Evolutionary conservation across 1,140 invertebrate species (phyloP).

Genomic region (Hyles euphorbiae): DNA sequence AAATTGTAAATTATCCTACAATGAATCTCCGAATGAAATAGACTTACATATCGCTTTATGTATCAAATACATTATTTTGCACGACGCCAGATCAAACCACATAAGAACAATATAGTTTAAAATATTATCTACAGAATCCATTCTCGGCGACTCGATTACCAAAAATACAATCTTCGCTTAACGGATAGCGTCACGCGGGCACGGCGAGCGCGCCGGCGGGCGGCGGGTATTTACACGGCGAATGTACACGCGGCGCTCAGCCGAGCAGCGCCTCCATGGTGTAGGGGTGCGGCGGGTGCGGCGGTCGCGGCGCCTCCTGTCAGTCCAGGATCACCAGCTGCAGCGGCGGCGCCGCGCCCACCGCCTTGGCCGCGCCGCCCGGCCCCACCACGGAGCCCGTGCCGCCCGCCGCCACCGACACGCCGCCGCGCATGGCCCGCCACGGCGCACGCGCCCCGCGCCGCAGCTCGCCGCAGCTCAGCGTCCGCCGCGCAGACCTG

Average conservation of each 20-base stretch:
- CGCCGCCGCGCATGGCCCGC: conserved; percentile 80
- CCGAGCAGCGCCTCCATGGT: conserved; percentile 79
- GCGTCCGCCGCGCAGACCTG: conserved; percentile 89
- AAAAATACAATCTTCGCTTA: conserved; percentile 68
- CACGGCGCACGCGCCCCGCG: conserved; percentile 94
- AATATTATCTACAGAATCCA: conserved; percentile 74
- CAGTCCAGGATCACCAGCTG: conserved; percentile 84
- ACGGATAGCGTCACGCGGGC: conserved; percentile 9
- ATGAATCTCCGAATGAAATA: conserved; percentile 77
- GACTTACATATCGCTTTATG: conserved; percentile 76
- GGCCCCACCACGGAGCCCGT: conserved; percentile 56
- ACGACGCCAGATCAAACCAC: conserved; percentile 72
- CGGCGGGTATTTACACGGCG: conserved; percentile 48
- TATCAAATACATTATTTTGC: conserved; percentile 74
- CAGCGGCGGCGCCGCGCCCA: conserved; percentile 50
- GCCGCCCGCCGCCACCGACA: conserved; percentile 80
- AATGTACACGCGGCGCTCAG: conserved; percentile 62
- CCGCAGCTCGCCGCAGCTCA: conserved; percentile 88
- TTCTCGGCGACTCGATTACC: conserved; percentile 70
- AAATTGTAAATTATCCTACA: conserved; percentile 78
- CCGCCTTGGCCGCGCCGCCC: conserved; percentile 69
- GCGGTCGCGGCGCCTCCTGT: conserved; percentile 67
- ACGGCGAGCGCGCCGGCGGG: conserved; percentile 7
- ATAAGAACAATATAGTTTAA: conserved; percentile 74
- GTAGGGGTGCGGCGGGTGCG: conserved; percentile 75